Evolutionary conservation across 2,113 vertebrate genomes (phyloP), one percentile per base, ranked within the genome.

Genomic region (Mormoops blainvillei): DNA sequence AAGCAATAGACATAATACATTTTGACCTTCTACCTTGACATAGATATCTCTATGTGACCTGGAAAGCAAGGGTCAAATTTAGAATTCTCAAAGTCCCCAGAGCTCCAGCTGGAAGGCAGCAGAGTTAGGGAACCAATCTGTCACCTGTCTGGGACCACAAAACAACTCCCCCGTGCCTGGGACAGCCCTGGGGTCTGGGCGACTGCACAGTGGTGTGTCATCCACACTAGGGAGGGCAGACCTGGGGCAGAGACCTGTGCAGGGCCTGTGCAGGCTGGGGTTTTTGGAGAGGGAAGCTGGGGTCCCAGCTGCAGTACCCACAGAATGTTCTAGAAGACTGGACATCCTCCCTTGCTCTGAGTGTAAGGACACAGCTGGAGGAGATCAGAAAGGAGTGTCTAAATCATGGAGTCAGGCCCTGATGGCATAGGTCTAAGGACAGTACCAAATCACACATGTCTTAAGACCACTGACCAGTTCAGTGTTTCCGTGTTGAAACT

Each of bases 291-390:
- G 61, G 45, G 61, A 76, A 68, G 31, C 58, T 63, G 48, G 18
- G 20, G 7, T 50, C 9, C 16, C 33, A 41, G 14, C 6, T 45
- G 6, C 43, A 15, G 11, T 45, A 7, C 45, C 82, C 58, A 36
- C 50, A 94, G 68, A 96, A 68, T 52, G 88, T n/a, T 54, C 61
- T 93, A 65, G 91, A 97, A 86, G 33, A 61, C 15, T 22, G 28
- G 36, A 14, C 31, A 73, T 33, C 61, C 36, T 67, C 31, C 4
- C 87, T 91, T 73, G 31, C 24, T 73, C 56, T 58, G 12, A 28
- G 10, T 43, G 24, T 31, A 78, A 89, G 43, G 28, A 58, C 38
- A 22, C 0, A 7, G 33, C 45, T 88, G 33, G 28, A 36, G n/a
- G 1, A 91, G 18, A 26, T 83, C 41, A 26, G 18, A 31, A 43